Percentiles rank a stretch among this genome's conserved stretches.
These are phyloP conservation scores for Limanda limanda DNA, from an alignment of 2,113 vertebrate species.

Conservation along the genomic window DNA sequence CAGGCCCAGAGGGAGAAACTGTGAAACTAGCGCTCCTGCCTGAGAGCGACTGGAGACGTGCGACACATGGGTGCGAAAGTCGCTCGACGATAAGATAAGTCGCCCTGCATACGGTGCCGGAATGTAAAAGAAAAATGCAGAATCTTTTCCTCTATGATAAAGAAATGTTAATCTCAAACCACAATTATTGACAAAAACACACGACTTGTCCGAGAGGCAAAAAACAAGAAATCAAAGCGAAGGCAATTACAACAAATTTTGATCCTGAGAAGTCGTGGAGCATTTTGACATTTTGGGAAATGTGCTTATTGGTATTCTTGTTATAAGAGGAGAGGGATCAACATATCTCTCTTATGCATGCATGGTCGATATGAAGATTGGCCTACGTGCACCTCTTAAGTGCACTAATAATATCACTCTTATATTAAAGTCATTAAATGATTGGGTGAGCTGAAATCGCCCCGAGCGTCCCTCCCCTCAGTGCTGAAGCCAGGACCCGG, in stretches of 20 bases:
- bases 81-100: neutral
- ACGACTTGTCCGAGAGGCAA: neutral
- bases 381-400: neutral
- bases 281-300: neutral
- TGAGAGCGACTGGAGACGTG: neutral
- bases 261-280: neutral
- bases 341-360: neutral
- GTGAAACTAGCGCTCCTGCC: slow-evolving; percentile 1
- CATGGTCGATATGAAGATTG: neutral
- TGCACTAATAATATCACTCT: neutral
- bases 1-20: slow-evolving; percentile 13
- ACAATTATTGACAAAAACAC: neutral
- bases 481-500: slow-evolving; percentile 10
- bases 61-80: slow-evolving; percentile 18
- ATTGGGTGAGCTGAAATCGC: neutral
- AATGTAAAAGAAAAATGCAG: neutral
- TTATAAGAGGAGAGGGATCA: neutral
- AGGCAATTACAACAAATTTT: neutral
- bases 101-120: neutral
- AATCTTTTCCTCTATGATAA: too few relatives aligned
- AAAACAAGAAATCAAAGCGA: neutral
- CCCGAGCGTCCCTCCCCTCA: neutral
- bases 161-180: neutral
- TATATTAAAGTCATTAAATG: neutral
- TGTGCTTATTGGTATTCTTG: neutral